Conservation (phyloP, 2,888 invertebrate genomes). For the Monopis laevigella region DNA sequence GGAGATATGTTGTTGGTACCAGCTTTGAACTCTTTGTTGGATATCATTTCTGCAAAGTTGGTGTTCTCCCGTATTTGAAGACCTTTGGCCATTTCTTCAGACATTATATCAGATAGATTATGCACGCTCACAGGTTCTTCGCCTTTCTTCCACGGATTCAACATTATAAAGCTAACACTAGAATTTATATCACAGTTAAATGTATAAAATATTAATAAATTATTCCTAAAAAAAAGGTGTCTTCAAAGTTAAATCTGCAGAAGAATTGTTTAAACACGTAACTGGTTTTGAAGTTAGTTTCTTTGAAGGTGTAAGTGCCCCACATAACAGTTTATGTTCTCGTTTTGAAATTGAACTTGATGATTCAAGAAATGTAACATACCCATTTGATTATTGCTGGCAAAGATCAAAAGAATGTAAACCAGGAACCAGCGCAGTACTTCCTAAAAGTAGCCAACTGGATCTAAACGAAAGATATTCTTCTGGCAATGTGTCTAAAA, state of each 20-base stretch:
- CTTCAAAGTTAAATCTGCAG: conserved; percentile 69
- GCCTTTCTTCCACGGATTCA: conserved; percentile 75
- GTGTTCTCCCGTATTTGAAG: conserved; percentile 76
- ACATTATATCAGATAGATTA: conserved; percentile 88
- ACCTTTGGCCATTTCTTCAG: conserved; percentile 85
- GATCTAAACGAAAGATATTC: no score
- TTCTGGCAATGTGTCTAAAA: no score
- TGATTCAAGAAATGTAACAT: conserved; percentile 66
- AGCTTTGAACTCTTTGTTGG: conserved; percentile 33
- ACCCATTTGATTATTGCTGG: conserved; percentile 80
- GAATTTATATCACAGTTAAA: no score
- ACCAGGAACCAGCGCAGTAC: conserved; percentile 13
- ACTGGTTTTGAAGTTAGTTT: conserved; percentile 73
- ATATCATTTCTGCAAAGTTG: conserved; percentile 54
- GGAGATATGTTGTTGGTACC: conserved; percentile 37
- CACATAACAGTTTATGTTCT: conserved; percentile 62
- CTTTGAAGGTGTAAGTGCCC: conserved; percentile 71
- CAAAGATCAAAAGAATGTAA: conserved; percentile 54
- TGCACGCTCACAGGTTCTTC: conserved; percentile 59
- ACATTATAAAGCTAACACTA: no score
- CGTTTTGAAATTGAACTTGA: conserved; percentile 64
- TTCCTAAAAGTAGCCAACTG: conserved; percentile 25
- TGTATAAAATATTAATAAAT: no score
- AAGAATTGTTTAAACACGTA: conserved; percentile 79
- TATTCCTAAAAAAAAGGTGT: conserved; percentile 74